A percentile compares a stretch with the other conserved stretches of the same genome.
Conservation (phyloP, 2,888 invertebrate species). For the Thelaira solivaga region DNA sequence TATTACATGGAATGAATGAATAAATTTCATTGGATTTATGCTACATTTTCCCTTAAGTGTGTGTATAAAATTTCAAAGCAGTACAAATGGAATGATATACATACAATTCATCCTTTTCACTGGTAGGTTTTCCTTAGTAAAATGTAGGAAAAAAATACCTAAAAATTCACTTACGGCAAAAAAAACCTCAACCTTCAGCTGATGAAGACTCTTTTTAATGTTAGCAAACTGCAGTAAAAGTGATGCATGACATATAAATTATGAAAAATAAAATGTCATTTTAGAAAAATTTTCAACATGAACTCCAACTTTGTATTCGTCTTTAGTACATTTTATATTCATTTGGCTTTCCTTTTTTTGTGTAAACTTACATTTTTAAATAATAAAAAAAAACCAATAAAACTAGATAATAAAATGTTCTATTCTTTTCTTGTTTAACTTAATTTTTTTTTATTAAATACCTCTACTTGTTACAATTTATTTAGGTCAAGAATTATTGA, state of each 20-base stretch:
- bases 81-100: too few species aligned
- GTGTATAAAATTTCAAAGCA: too few species aligned
- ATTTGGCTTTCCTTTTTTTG: slow-evolving; percentile 3
- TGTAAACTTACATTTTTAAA: background rate
- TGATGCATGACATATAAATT: slow-evolving; percentile 38
- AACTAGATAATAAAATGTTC: slow-evolving; percentile 12
- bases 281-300: background rate
- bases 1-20: too few species aligned
- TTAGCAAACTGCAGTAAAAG: slow-evolving; percentile 29
- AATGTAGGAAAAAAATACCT: background rate
- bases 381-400: background rate
- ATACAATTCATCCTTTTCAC: too few species aligned
- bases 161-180: background rate
- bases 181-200: background rate
- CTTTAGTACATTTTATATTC: background rate
- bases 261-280: slow-evolving; percentile 9
- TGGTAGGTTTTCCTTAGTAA: too few species aligned
- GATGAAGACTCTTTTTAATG: too few species aligned
- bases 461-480: slow-evolving; percentile 19
- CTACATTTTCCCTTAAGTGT: too few species aligned
- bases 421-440: background rate
- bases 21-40: too few species aligned
- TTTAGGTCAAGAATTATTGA: slow-evolving; percentile 56
- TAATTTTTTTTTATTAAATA: background rate
- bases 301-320: too few species aligned